These are phyloP conservation scores for Branchinecta sandiegonensis DNA, from an alignment of 2,888 invertebrate species.

Conservation along the genomic window DNA sequence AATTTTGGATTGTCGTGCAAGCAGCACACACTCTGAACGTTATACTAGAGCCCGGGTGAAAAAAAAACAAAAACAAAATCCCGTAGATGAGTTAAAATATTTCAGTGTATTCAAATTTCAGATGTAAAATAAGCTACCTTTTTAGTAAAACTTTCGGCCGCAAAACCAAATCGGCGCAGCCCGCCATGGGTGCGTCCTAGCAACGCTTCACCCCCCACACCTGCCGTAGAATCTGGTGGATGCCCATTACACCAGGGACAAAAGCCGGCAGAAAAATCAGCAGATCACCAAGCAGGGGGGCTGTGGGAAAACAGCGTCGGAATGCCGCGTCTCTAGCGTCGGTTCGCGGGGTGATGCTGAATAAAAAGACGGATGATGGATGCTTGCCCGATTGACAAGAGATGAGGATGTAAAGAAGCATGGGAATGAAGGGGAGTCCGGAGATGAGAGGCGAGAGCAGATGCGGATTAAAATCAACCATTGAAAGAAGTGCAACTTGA, in stretches of 20 bases:
- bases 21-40: too few species aligned
- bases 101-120: too few species aligned
- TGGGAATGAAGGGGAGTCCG: conserved; percentile 11
- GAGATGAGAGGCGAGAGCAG: conserved; percentile 3
- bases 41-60: too few species aligned
- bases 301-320: conserved; percentile 11
- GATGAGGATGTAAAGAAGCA: conserved; percentile 10
- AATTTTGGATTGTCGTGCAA: too few species aligned
- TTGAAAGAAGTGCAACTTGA: too few species aligned
- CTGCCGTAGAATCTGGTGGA: neutral
- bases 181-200: too few species aligned
- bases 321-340: conserved; percentile 12
- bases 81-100: too few species aligned
- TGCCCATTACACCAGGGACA: conserved; percentile 4
- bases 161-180: too few species aligned
- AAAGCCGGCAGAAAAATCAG: conserved; percentile 10
- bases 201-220: neutral
- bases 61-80: too few species aligned
- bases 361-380: conserved; percentile 15
- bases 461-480: neutral
- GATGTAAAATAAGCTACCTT: too few species aligned
- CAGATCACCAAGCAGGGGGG: neutral
- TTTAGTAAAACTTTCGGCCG: too few species aligned
- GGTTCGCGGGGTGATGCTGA: neutral
- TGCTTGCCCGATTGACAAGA: conserved; percentile 1